Percentiles rank a stretch among this genome's conserved stretches.
Evolutionary conservation across 2,888 invertebrate species (phyloP).

Genomic region (Chromoteleia sp.): DNA sequence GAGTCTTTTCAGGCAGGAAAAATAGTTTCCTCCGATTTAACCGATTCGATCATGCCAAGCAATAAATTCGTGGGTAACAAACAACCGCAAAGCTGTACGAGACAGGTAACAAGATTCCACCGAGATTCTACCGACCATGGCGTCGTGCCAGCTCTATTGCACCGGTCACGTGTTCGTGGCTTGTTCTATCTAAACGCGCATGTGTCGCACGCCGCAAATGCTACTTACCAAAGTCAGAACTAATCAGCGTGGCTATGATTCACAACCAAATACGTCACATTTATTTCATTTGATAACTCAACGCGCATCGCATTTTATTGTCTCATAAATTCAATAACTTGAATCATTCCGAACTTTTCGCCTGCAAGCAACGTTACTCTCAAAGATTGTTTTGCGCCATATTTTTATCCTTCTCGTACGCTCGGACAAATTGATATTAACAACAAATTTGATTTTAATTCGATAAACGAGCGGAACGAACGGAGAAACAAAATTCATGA

Average conservation of each 20-base stretch:
- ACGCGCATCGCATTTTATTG: constrained; percentile 56
- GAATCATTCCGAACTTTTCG: constrained; percentile 36
- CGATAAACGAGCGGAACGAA: background rate
- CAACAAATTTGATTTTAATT: constrained; percentile 3
- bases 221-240: constrained; percentile 70
- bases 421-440: constrained; percentile 6
- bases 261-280: constrained; percentile 59
- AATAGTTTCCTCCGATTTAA: constrained; percentile 66
- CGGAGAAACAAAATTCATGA: background rate
- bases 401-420: constrained; percentile 14
- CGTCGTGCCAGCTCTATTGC: constrained; percentile 72
- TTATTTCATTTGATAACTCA: constrained; percentile 67
- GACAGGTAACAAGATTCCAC: constrained; percentile 77
- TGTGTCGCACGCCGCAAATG: constrained; percentile 66
- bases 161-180: constrained; percentile 68
- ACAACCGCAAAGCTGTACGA: constrained; percentile 73
- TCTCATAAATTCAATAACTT: constrained; percentile 39
- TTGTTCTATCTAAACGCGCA: constrained; percentile 66
- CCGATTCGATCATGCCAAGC: constrained; percentile 69
- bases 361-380: constrained; percentile 3
- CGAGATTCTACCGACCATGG: constrained; percentile 73
- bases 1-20: constrained; percentile 54
- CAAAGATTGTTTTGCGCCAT: constrained; percentile 23
- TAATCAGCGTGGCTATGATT: constrained; percentile 68
- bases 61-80: constrained; percentile 73